Percentiles rank a stretch among this genome's conserved stretches.
Conservation (phyloP, 2,113 vertebrate genomes). For the Thamnaconus septentrionalis region DNA sequence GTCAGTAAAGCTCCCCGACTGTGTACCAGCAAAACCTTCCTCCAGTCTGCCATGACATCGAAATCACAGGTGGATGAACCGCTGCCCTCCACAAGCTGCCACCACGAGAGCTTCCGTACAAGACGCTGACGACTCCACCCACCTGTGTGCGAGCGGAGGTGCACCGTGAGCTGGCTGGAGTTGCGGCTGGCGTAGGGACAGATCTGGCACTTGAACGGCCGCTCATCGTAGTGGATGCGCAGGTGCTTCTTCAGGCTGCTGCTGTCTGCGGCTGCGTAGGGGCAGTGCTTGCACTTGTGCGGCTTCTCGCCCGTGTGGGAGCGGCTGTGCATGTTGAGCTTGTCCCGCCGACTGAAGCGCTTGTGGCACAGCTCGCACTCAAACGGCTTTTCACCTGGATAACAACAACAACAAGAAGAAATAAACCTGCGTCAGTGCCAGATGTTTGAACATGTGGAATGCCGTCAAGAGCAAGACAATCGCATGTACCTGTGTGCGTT, state of each 20-base stretch:
- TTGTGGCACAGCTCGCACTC: conserved; percentile 94
- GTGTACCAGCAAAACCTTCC: no score
- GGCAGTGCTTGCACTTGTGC: conserved; percentile 92
- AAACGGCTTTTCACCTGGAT: conserved; percentile 91
- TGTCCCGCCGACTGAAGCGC: conserved; percentile 93
- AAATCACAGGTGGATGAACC: no score
- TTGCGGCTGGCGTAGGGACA: conserved; percentile 95
- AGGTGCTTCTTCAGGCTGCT: conserved; percentile 97
- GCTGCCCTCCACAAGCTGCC: no score
- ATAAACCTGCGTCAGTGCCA: not conserved
- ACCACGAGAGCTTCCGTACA: no score
- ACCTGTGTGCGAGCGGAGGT: conserved; percentile 90
- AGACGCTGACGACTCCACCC: not conserved
- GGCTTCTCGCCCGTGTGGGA: conserved; percentile 95
- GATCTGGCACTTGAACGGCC: conserved; percentile 96
- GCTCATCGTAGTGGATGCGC: conserved; percentile 91
- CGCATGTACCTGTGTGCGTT: conserved; percentile 88
- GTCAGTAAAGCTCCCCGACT: no score
- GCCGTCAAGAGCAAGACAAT: not conserved
- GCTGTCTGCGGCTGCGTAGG: conserved; percentile 93
- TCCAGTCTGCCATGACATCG: no score
- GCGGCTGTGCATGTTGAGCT: conserved; percentile 94
- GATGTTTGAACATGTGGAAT: not conserved
- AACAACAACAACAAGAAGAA: not conserved
- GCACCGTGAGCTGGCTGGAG: conserved; percentile 97